phyloP scores from a whole-genome alignment of 2,113 vertebrate genomes.

The Aythya baeri region DNA sequence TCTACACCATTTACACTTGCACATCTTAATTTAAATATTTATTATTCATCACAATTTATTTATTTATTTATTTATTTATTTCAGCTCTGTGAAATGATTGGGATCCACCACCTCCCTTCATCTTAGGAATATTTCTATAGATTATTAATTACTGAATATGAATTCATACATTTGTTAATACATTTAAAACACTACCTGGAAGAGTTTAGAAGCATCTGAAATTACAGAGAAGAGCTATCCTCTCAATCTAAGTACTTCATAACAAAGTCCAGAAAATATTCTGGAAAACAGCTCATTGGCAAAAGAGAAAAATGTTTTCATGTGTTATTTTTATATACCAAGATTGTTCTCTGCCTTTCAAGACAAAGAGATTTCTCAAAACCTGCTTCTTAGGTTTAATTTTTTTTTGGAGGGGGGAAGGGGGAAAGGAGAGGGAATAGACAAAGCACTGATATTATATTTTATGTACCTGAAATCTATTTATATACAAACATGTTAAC shows the following conservation, averaged over 20 bases:
- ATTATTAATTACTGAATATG: neutral
- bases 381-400: neutral
- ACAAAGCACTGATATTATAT: neutral
- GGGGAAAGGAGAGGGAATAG: fast-evolving
- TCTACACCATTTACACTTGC: neutral
- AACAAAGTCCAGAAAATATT: neutral
- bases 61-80: neutral
- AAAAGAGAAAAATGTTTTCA: neutral
- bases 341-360: neutral
- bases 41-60: no score
- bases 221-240: neutral
- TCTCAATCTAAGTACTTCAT: neutral
- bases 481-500: neutral
- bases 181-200: neutral
- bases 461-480: neutral
- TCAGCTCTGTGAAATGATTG: neutral
- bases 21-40: neutral
- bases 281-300: neutral
- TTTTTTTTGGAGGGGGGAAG: no score
- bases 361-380: fast-evolving
- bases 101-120: neutral
- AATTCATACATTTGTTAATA: neutral
- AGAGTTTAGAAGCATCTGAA: neutral
- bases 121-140: neutral
- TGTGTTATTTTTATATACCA: neutral